Base-by-base conservation (phyloP, 2,888 invertebrate species). In the Drosophila meridionalis region DNA sequence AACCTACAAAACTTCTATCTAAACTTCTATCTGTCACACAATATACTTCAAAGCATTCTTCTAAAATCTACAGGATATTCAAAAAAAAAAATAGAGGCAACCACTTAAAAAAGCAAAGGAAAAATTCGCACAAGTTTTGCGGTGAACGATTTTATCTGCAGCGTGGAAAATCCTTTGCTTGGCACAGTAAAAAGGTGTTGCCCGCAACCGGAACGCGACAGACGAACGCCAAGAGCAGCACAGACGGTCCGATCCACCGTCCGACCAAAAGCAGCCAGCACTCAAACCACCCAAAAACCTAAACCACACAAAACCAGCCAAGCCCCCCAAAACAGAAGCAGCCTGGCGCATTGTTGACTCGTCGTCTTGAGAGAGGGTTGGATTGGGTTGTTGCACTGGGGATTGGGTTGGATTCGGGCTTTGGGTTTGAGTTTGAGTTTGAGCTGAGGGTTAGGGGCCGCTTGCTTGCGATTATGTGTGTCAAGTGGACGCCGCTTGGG, bases 401-500 rank as follows among this genome's bases (percentile, higher is more conserved):
- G 42, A 56, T 42, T 8, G 42, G n/a, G 56, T 42, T 56, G 56
- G 56, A n/a, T 5, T 47, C 9, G 14, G 8, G 43, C 7, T 36
- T 2, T 20, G 4, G 50, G 62, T 20, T 38, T 59, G 26, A 34
- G 30, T 6, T 38, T 4, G 5, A 14, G 40, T 6, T 40, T 6
- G 8, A 12, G 42, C 4, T 4, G 36, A 20, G 28, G 28, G 60
- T 42, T 50, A 50, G 60, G 26, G 14, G 40, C 50, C 32, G 60
- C 40, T 28, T 32, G 60, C 30, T 38, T 14, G 32, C 65, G 68
- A 72, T 69, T 80, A 82, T 83, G 82, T 87, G 78, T 87, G 87
- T 87, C 87, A 87, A 87, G 87, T 89, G 87, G 77, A 65, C 56
- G 57, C 67, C 74, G 76, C 80, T 78, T 73, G 65, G 78, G 48